Percentiles rank a stretch among this genome's conserved stretches.
These are phyloP conservation scores for Zosterops borbonicus DNA, from an alignment of 2,113 vertebrate species.

Conservation along the genomic window DNA sequence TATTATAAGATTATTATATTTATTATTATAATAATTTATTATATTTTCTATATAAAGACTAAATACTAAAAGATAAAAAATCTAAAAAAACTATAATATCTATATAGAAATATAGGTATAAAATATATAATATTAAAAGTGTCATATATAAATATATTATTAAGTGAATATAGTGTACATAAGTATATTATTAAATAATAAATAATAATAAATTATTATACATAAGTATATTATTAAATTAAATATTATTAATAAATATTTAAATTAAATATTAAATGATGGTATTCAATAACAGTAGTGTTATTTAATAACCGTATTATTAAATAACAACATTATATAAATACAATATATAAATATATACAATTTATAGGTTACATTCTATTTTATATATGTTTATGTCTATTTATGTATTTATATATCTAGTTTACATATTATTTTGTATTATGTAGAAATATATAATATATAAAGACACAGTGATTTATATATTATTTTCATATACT, in stretches of 20 bases:
- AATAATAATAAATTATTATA: too few species aligned
- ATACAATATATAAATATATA: background rate
- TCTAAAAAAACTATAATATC: background rate
- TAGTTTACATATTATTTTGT: background rate
- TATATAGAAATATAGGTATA: background rate
- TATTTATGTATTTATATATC: background rate
- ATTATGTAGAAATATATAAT: rapidly evolving
- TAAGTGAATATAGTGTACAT: too few species aligned
- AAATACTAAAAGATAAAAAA: background rate
- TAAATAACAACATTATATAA: too few species aligned
- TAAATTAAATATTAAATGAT: too few species aligned
- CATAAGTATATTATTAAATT: too few species aligned
- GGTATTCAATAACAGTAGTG: background rate
- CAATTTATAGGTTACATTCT: background rate
- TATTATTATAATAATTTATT: too few species aligned
- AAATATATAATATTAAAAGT: background rate
- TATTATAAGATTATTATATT: too few species aligned
- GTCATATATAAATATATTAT: too few species aligned
- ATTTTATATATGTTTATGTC: background rate
- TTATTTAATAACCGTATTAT: background rate
- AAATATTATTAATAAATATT: too few species aligned
- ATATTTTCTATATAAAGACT: too few species aligned
- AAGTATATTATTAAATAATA: too few species aligned
- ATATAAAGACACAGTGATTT: background rate
- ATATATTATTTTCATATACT: background rate